Evolutionary conservation across 2,888 invertebrate genomes (phyloP), one percentile per base, ranked within the genome.

Genomic region (Phymatocera aterrima): DNA sequence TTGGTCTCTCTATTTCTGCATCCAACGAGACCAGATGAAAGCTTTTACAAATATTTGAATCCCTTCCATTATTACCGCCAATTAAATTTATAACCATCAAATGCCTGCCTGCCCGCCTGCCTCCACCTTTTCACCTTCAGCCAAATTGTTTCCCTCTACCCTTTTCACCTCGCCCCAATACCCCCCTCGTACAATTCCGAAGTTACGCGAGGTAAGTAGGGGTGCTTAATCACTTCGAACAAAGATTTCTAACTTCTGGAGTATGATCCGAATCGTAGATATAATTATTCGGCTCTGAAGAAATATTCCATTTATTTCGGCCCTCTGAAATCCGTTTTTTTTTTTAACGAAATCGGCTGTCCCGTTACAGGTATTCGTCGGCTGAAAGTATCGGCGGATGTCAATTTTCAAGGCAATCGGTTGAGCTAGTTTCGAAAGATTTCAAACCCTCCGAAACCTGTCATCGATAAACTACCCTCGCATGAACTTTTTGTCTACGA

Each of bases 81-180:
- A 75, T 75, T 75, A 60, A 75, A 75, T 75, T 75, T 75, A 75
- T 57, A 43, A 57, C 75, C 75, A 75, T 75, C 43, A 75, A 75
- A 75, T 24, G 72, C 70, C n/a, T n/a, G n/a, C n/a, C n/a, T n/a
- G n/a, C 37, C 34, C 12, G 4, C 48, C 10, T 0, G n/a, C 12
- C 15, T 15, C n/a, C 3, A 51, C 54, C 31, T n/a, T 15, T 21
- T 4, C 51, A 24, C 3, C 21, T 6, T 18, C 1, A 8, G 8
- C 57, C 3, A 51, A 51, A 24, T 46, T 46, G 46, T 46, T 37
- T 6, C 37, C 18, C 43, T 18, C 1, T 8, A 31, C 34, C 24
- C 68, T n/a, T n/a, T n/a, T n/a, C n/a, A n/a, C n/a, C 15, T 12
- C 21, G 12, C 18, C 3, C 37, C 8, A 6, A 51, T n/a, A 51